Base-by-base conservation (phyloP, 2,797 vertebrate species). In the Spinus olivaceus region DNA sequence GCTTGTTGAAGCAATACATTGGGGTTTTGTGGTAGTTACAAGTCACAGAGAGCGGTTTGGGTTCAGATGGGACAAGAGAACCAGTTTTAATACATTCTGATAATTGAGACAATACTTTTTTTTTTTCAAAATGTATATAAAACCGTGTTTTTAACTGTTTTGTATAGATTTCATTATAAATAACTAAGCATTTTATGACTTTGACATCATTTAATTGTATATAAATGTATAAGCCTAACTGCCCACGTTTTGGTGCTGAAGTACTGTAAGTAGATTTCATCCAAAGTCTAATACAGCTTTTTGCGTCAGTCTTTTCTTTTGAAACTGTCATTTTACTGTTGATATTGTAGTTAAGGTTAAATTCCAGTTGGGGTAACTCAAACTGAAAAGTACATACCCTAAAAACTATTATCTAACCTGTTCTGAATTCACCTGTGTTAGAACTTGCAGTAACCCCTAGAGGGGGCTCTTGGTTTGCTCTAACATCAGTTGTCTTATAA, bases 141-240 rank as follows among this genome's bases (percentile, higher is more conserved):
- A 95, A 57, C 66, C 94, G 96, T 53, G 73, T 98, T 98, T 98
- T 97, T 98, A 98, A 97, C 95, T 95, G 96, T 97, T 98, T 98
- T 98, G 97, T 98, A 98, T 97, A 97, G 96, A 98, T 97, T 98
- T 97, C 98, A 97, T 97, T 98, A 98, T 98, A 98, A 98, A 98
- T 97, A 97, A 94, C 86, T 32, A 96, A 98, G 96, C 96, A 95
- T 98, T 98, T 98, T 97, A 97, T 96, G 94, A 97, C 95, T 98
- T 97, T 79, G 96, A 90, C 97, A 95, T 97, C 96, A 92, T 98
- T 97, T 96, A 94, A 95, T 84, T 97, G 97, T 98, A 97, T 72
- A 96, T 97, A 97, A 92, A 94, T 96, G 67, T 97, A 89, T 96
- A 95, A 96, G 92, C 97, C 90, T 94, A 96, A 98, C 97, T 97